Percentiles rank a stretch among this genome's conserved stretches.
phyloP scores from a whole-genome alignment of 2,113 vertebrate genomes.

The Hemibagrus wyckioides region DNA sequence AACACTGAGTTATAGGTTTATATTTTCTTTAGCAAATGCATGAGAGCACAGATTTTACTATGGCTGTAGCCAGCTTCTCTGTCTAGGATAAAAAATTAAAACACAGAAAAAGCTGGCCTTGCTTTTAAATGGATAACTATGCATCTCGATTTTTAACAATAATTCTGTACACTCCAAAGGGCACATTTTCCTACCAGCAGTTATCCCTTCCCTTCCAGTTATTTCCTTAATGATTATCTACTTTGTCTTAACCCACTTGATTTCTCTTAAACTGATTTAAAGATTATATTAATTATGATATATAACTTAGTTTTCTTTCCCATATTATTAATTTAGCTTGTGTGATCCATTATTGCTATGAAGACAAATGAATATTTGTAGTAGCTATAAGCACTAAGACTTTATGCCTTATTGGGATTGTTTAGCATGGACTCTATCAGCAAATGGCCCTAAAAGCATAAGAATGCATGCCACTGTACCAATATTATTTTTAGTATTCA shows the following conservation, averaged over 20 bases:
- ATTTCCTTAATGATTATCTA: slow-evolving; percentile 14
- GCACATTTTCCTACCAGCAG: slow-evolving; percentile 30
- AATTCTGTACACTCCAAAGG: slow-evolving; percentile 18
- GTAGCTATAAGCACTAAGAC: background rate
- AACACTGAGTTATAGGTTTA: background rate
- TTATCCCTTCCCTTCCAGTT: no score
- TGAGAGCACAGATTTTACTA: slow-evolving; percentile 10
- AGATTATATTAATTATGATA: background rate
- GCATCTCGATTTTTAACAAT: slow-evolving; percentile 35
- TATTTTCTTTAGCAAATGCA: slow-evolving; percentile 19
- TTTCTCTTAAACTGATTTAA: background rate
- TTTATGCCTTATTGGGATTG: background rate
- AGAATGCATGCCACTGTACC: background rate
- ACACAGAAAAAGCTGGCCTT: background rate
- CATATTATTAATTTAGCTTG: background rate
- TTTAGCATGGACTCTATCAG: background rate
- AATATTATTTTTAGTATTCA: background rate
- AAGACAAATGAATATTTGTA: slow-evolving; percentile 1
- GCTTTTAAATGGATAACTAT: slow-evolving; percentile 42
- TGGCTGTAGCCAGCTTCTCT: slow-evolving; percentile 15
- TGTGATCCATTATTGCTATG: background rate
- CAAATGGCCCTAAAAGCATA: background rate
- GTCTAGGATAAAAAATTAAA: slow-evolving; percentile 10
- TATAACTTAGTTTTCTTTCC: background rate
- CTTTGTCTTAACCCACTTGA: background rate